Conservation (phyloP, 2,113 vertebrate species). For the Nicator chloris region DNA sequence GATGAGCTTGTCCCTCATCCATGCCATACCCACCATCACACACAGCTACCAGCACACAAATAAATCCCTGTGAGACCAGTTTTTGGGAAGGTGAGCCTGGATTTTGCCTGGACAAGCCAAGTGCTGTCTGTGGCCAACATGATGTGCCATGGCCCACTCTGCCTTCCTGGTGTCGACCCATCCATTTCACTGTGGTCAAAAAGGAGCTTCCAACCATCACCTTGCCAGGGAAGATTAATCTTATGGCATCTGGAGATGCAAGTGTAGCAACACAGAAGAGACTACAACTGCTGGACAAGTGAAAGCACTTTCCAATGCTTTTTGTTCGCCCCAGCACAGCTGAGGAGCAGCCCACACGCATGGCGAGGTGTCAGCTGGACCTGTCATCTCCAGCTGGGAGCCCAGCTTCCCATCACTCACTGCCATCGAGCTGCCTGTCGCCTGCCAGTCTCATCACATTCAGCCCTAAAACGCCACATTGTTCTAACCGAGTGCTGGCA, state of each 20-base stretch:
- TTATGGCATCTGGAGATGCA: neutral
- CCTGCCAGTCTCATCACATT: neutral
- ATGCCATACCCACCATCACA: neutral
- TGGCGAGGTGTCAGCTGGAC: neutral
- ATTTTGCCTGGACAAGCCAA: neutral
- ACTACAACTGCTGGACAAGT: neutral
- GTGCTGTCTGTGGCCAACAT: neutral
- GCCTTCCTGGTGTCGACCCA: neutral
- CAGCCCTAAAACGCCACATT: neutral
- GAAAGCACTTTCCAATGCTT: rapidly evolving
- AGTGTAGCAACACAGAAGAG: neutral
- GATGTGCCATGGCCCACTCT: rapidly evolving
- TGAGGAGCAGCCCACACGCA: neutral
- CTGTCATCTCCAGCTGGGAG: neutral
- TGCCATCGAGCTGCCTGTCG: neutral
- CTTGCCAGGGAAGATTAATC: neutral
- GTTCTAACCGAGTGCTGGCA: neutral
- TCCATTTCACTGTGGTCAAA: neutral
- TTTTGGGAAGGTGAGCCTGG: neutral
- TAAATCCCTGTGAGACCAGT: neutral
- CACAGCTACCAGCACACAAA: neutral
- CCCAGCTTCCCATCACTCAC: neutral
- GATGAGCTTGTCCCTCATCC: neutral
- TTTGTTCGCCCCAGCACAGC: neutral
- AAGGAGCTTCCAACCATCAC: neutral